A percentile compares a stretch with the other conserved stretches of the same genome.
phyloP scores from a whole-genome alignment of 2,113 vertebrate genomes.

The Rhinoderma darwinii region DNA sequence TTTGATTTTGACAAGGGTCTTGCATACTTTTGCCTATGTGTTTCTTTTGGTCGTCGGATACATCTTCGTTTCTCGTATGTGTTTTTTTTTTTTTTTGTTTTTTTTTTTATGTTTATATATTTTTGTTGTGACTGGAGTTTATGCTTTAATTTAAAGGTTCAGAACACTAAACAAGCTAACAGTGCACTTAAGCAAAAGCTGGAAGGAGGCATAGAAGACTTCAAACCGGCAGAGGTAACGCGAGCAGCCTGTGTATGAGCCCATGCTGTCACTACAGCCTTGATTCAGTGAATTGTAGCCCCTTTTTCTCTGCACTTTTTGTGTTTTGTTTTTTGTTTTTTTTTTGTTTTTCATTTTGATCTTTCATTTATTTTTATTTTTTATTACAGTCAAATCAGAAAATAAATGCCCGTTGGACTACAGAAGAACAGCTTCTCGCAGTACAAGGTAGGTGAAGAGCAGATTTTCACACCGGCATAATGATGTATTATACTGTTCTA shows the following conservation, averaged over 20 bases:
- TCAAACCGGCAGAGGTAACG: slow-evolving; percentile 91
- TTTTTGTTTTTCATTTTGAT: background rate
- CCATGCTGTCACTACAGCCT: background rate
- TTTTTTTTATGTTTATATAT: too few relatives aligned
- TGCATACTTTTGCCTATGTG: too few relatives aligned
- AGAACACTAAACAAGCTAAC: slow-evolving; percentile 99
- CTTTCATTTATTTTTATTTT: background rate
- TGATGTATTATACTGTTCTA: background rate
- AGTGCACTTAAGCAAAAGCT: slow-evolving; percentile 95
- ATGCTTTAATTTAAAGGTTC: slow-evolving; percentile 78
- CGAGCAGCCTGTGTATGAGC: background rate
- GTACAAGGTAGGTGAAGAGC: slow-evolving; percentile 88
- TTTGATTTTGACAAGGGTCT: too few relatives aligned
- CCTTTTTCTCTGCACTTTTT: background rate
- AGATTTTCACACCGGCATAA: background rate
- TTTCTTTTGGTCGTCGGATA: background rate
- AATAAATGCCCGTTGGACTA: slow-evolving; percentile 98
- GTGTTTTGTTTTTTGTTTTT: slow-evolving; percentile 37
- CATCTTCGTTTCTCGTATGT: background rate
- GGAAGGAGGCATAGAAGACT: slow-evolving; percentile 91
- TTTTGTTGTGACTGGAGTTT: background rate
- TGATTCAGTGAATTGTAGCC: background rate
- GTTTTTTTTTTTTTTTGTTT: too few relatives aligned
- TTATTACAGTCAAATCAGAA: slow-evolving; percentile 90
- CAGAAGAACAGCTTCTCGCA: slow-evolving; percentile 97